These are phyloP conservation scores for Gavia stellata DNA, from an alignment of 2,113 vertebrate species.

Conservation along the genomic window DNA sequence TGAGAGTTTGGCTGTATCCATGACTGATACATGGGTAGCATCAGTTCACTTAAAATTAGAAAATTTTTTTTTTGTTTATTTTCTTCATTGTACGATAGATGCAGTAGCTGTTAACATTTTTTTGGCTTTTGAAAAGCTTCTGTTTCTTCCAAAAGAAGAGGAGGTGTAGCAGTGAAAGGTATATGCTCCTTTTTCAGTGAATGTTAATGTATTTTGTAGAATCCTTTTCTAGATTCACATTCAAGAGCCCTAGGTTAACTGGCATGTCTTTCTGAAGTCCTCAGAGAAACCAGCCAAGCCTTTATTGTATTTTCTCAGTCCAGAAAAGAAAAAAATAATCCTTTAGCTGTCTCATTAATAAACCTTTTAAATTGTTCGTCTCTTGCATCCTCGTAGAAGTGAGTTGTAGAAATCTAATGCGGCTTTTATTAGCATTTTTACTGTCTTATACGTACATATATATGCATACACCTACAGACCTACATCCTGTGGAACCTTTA, in stretches of 20 bases:
- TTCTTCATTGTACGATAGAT: not conserved
- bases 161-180: not conserved
- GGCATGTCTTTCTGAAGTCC: not conserved
- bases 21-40: not conserved
- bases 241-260: not conserved
- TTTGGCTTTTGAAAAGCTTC: not conserved
- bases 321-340: not conserved
- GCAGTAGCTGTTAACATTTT: not conserved
- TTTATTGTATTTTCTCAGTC: not conserved
- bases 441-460: not conserved
- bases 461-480: not conserved
- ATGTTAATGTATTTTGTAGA: not conserved
- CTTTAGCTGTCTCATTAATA: not conserved
- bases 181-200: not conserved
- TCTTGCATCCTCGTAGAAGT: not conserved
- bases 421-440: not conserved
- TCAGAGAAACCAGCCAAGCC: not conserved
- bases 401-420: not conserved
- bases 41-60: not conserved
- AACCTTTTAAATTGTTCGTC: not conserved
- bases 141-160: not conserved
- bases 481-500: not conserved
- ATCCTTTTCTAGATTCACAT: not conserved
- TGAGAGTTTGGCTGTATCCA: not conserved
- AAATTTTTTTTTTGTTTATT: not conserved